Evolutionary conservation across 1,140 invertebrate genomes (phyloP).

Genomic region (Heliconius eleuchia): DNA sequence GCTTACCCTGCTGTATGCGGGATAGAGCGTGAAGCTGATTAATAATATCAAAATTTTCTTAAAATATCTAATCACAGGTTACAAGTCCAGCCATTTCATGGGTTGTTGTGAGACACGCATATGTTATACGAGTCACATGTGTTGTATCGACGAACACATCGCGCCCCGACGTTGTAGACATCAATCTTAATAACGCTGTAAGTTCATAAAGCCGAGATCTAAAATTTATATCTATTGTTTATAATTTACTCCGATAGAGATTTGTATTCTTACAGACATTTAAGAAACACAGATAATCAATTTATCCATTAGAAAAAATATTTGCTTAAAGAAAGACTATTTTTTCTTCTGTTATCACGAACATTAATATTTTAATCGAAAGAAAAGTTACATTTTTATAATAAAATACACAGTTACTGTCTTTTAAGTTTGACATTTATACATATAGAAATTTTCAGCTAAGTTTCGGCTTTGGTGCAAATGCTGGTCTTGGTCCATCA

Average conservation of each 20-base stretch:
- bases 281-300: too few relatives aligned
- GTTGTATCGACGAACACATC: conserved; percentile 42
- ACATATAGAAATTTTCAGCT: conserved; percentile 40
- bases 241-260: too few relatives aligned
- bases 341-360: too few relatives aligned
- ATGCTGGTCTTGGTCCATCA: conserved; percentile 53
- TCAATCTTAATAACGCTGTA: conserved; percentile 60
- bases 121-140: conserved; percentile 58
- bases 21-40: too few relatives aligned
- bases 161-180: conserved; percentile 53
- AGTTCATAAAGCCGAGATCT: conserved; percentile 29
- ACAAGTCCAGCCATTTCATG: conserved; percentile 59
- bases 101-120: conserved; percentile 54
- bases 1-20: too few relatives aligned
- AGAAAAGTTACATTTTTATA: too few relatives aligned
- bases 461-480: conserved; percentile 64
- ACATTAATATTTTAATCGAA: too few relatives aligned
- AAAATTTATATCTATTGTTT: background rate
- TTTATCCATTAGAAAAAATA: too few relatives aligned
- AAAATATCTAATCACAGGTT: conserved; percentile 48
- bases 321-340: too few relatives aligned
- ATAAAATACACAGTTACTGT: too few relatives aligned
- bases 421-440: background rate
- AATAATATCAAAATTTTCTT: background rate
- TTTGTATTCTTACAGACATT: too few relatives aligned